Evolutionary conservation across 2,113 vertebrate genomes (phyloP).

Genomic region (Tetrax tetrax): DNA sequence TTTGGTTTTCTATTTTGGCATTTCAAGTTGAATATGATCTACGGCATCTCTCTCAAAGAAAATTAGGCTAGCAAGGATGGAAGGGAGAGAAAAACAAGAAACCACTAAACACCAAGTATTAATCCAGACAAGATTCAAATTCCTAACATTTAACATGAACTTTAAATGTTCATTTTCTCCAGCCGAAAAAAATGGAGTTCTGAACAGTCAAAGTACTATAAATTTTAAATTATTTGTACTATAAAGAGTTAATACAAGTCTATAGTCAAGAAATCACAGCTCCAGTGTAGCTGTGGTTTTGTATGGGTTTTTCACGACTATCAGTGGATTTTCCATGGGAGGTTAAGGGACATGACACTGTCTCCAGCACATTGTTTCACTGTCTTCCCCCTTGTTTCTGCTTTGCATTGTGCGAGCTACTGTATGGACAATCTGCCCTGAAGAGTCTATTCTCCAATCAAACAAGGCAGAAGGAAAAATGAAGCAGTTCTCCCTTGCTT

Average conservation of each 20-base stretch:
- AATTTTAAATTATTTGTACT: background rate
- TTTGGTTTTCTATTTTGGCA: background rate
- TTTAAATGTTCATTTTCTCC: background rate
- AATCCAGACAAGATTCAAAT: background rate
- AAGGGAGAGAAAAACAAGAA: background rate
- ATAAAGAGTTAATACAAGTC: background rate
- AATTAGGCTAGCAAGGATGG: background rate
- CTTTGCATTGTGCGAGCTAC: background rate
- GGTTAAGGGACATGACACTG: accelerated
- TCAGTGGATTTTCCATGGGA: background rate
- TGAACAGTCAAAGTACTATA: accelerated
- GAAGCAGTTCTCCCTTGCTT: background rate
- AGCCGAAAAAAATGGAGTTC: accelerated
- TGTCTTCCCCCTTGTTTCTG: background rate
- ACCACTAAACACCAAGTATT: background rate
- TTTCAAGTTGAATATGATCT: background rate
- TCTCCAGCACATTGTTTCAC: background rate
- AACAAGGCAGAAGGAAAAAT: background rate
- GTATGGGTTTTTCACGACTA: background rate
- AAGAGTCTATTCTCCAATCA: background rate
- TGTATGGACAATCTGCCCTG: accelerated
- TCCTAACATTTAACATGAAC: accelerated
- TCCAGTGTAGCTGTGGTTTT: background rate
- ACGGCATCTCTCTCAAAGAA: background rate
- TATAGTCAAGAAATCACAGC: background rate